Base-by-base conservation (phyloP, 2,113 vertebrate species). In the Salvator merianae region DNA sequence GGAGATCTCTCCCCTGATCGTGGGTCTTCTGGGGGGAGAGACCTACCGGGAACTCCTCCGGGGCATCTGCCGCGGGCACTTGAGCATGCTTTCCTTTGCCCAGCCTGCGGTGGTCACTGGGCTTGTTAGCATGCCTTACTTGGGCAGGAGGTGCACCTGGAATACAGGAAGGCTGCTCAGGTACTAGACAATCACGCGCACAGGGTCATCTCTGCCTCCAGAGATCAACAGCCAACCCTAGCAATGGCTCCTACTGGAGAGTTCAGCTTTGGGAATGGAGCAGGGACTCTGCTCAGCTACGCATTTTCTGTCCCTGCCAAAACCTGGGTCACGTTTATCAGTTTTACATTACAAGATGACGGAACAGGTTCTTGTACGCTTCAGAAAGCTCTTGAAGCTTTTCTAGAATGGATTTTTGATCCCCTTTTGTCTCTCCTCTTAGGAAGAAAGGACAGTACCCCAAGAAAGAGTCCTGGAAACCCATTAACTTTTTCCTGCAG, bases 151-250 rank as follows among this genome's bases (percentile, higher is more conserved):
- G 87, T 65, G 84, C 76, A 96, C 96, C 95, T 97, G 96, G 91
- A 96, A 97, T 79, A 97, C 86, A 96, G 90, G 93, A 96, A 95
- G 93, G 86, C 92, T 84, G 92, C 96, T 94, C 93, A 95, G 95
- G 94, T 91, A 94, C 93, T 84, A 36, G 88, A 91, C 53, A 24
- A n/a, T 89, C 43, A 63, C 5, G 84, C 47, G 86, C 53, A 32
- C 69, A 34, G 75, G 40, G 22, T 3, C 18, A 59, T 36, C 3
- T 26, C 22, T 50, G 18, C 1, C 20, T 66, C 36, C 63, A 12
- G 30, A 12, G 16, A 22, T 8, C 77, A 47, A 66, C 34, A 5
- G 18, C 24, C n/a, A 32, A 63, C 4, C 7, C 24, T 0, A 36
- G 47, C 2, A 4, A 1, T 28, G n/a, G 55, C 14, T 38, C 63